Evolutionary conservation across 2,113 vertebrate genomes (phyloP), one percentile per base, ranked within the genome.

Genomic region (Chroicocephalus ridibundus): DNA sequence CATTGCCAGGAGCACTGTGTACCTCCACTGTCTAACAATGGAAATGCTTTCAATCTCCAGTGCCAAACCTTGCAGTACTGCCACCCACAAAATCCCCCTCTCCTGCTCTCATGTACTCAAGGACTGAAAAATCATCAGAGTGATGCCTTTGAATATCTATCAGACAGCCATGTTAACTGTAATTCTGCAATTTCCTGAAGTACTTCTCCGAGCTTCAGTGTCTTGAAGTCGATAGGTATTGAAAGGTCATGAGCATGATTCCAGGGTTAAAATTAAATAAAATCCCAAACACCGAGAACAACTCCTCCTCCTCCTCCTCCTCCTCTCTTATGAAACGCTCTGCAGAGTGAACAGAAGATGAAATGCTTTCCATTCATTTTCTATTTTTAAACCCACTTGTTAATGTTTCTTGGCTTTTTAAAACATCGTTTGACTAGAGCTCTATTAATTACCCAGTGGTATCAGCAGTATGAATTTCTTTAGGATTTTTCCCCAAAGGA

Each of bases 341-440:
- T 62, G 75, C 78, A 74, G 62, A 95, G 44, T 70, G 91, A 95
- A 78, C 34, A 78, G 55, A 86, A 86, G 64, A 93, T 31, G 3
- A 95, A 94, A 93, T 68, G 72, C 69, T 95, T 92, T 95, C 82
- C 79, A 84, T 94, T 90, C 11, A 81, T 86, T 90, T 93, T 55
- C 95, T 96, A 83, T 94, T 95, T 96, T 96, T 93, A 95, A 90
- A 93, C 47, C 5, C 77, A 86, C 79, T 95, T 94, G 82, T 72
- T 96, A 91, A 93, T 49, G 65, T 82, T 91, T 90, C 87, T 90
- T 93, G 75, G 66, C 78, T 95, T 97, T 96, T 82, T 85, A 79
- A 91, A 92, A 69, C 70, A 87, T 47, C 47, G 34, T 82, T 94
- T 91, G 57, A 92, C 78, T 94, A 90, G 36, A 93, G 84, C 22